A percentile compares a stretch with the other conserved stretches of the same genome.
phyloP scores from a whole-genome alignment of 2,888 invertebrate species.

The Amorpha juglandis region DNA sequence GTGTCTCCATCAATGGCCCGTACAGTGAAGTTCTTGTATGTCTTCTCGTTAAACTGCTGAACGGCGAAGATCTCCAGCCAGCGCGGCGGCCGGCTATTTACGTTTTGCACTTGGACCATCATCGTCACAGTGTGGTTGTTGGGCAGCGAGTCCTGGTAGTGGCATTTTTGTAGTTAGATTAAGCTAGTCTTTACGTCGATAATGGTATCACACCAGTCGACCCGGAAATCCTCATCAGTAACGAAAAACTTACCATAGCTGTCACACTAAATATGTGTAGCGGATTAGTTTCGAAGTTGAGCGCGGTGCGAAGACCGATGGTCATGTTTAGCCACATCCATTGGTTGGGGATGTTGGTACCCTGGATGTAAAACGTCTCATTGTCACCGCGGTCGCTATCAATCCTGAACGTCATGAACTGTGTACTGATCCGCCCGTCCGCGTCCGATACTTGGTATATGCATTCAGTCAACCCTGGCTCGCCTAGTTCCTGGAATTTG shows the following conservation, averaged over 20 bases:
- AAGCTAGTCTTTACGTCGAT: background rate
- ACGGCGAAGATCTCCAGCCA: conserved; percentile 85
- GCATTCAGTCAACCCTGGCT: conserved; percentile 63
- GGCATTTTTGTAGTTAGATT: background rate
- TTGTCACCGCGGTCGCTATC: conserved; percentile 67
- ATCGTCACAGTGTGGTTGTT: conserved; percentile 72
- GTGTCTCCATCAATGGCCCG: conserved; percentile 86
- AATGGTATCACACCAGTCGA: too few species aligned
- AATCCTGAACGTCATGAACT: conserved; percentile 68
- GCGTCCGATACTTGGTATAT: conserved; percentile 67
- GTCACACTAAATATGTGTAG: conserved; percentile 82
- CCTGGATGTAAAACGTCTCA: conserved; percentile 64
- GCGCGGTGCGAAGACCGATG: conserved; percentile 51
- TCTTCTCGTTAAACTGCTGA: conserved; percentile 84
- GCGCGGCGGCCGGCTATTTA: conserved; percentile 84
- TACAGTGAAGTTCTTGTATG: conserved; percentile 66
- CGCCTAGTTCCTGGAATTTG: conserved; percentile 66
- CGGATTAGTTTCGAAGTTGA: conserved; percentile 76
- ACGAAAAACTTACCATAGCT: conserved; percentile 74
- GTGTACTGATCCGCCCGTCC: conserved; percentile 74
- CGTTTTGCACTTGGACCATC: conserved; percentile 84
- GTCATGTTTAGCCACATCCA: conserved; percentile 68
- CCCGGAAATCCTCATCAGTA: too few species aligned
- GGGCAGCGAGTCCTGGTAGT: conserved; percentile 67
- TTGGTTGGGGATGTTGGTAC: conserved; percentile 48